phyloP scores from a whole-genome alignment of 2,797 vertebrate genomes.

The Malurus leucopterus region DNA sequence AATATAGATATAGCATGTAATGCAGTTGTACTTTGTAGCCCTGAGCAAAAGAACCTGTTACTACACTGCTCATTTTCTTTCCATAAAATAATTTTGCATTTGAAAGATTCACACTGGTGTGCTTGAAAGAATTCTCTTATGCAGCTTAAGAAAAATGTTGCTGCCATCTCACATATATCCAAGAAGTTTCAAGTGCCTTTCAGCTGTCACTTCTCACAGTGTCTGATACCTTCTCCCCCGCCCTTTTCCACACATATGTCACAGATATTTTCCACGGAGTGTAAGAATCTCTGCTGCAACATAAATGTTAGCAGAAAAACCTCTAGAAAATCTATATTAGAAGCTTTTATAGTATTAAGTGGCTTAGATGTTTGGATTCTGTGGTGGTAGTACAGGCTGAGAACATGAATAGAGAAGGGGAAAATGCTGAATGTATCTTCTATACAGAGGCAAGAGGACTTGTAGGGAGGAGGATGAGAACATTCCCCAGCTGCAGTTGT shows the following conservation, averaged over 20 bases:
- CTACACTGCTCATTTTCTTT: constrained; percentile 1
- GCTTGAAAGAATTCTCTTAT: not conserved
- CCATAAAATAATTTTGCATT: not conserved
- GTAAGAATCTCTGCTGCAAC: not conserved
- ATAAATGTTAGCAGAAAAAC: not conserved
- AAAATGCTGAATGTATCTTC: not conserved
- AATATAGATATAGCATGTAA: constrained; percentile 40
- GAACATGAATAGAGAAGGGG: not conserved
- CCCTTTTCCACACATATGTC: fast-evolving
- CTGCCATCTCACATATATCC: not conserved
- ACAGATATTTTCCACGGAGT: not conserved
- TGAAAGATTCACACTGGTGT: not conserved
- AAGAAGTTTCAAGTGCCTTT: not conserved
- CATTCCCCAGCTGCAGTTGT: not conserved
- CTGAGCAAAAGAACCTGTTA: constrained; percentile 15
- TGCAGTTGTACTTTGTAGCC: constrained; percentile 2
- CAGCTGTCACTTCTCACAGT: fast-evolving
- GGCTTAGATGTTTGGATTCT: not conserved
- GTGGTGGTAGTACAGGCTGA: not conserved
- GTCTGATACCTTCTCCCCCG: not conserved
- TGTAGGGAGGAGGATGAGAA: fast-evolving
- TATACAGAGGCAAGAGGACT: fast-evolving
- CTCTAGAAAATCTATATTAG: not conserved
- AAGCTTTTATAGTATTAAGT: not conserved
- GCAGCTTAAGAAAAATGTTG: not conserved